Base-by-base conservation (phyloP, 64 coral and sea anemone genomes). In the Porites australiensis region DNA sequence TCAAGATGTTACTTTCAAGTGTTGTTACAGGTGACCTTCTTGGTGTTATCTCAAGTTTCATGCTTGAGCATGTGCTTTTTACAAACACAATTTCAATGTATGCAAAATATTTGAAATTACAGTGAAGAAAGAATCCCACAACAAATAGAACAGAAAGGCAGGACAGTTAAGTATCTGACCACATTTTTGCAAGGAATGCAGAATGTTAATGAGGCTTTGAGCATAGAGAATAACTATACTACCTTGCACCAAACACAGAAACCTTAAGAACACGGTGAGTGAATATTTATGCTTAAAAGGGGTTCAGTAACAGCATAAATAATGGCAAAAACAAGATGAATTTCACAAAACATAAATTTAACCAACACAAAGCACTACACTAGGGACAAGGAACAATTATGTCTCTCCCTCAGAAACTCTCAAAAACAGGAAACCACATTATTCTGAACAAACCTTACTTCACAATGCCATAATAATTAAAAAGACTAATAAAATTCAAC, bases 51-150 rank as follows among this genome's bases (percentile, higher is more conserved):
- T 50, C 45, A 45, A 76, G n/a, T 16, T 49, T 15, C 54, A 57
- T 49, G 73, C 4, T n/a, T 50, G 73, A 47, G 72, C 44, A 73
- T 13, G 22, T 43, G 13, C 5, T 7, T 3, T 50, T 76, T 76
- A 47, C 50, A 47, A 50, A 50, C 50, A 8, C 45, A 76, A 37
- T 49, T 68, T 16, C 19, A 44, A 37, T 62, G 55, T 81, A 81
- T 62, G 78, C 78, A 61, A 81, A 79, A 61, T 45, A 81, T 58
- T 81, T 81, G 55, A 59, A 58, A 81, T 53, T 20, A 77, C 74
- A 53, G 0, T 58, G 4, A 7, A 57, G 22, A 78, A 78, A 8
- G 9, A 55, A 58, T 46, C 27, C 73, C 11, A 81, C 23, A 44
- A 81, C 37, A 81, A 62, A 45, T 12, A 81, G 44, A 61, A 63